Conservation (phyloP, 2,113 vertebrate genomes). For the Prionailurus viverrinus region DNA sequence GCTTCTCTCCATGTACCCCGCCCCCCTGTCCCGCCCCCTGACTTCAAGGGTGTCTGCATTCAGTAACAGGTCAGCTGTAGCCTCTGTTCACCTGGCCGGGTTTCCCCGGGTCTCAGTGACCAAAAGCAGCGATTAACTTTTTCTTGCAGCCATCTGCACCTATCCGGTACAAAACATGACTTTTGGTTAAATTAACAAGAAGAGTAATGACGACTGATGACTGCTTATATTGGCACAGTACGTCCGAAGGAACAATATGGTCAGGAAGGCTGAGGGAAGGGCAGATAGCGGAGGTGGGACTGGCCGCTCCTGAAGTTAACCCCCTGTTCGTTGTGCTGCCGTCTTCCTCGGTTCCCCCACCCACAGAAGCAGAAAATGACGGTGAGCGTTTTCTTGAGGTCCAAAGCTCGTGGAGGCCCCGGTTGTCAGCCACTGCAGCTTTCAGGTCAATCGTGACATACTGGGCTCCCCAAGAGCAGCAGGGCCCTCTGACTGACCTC, state of each 20-base stretch:
- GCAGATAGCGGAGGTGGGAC: accelerated
- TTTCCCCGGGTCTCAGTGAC: background rate
- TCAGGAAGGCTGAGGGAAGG: background rate
- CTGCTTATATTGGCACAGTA: background rate
- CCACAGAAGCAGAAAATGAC: background rate
- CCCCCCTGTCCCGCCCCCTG: too few species aligned
- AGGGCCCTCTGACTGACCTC: background rate
- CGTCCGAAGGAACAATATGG: background rate
- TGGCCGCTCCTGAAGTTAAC: accelerated
- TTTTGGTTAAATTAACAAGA: conserved; percentile 22
- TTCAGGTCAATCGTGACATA: background rate
- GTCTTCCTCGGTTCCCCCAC: background rate
- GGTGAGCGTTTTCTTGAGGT: accelerated
- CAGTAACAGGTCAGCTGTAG: background rate
- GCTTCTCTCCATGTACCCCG: too few species aligned
- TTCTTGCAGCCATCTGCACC: background rate
- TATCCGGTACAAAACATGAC: background rate
- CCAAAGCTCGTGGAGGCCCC: background rate
- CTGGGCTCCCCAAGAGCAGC: background rate
- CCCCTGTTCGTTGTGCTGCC: accelerated
- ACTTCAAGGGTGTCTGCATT: background rate
- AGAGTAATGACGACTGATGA: background rate
- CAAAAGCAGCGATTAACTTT: background rate
- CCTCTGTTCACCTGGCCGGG: accelerated
- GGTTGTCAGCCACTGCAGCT: background rate